Percentiles rank a stretch among this genome's conserved stretches.
Conservation (phyloP, 2,888 invertebrate species). For the Frankliniella fusca region DNA sequence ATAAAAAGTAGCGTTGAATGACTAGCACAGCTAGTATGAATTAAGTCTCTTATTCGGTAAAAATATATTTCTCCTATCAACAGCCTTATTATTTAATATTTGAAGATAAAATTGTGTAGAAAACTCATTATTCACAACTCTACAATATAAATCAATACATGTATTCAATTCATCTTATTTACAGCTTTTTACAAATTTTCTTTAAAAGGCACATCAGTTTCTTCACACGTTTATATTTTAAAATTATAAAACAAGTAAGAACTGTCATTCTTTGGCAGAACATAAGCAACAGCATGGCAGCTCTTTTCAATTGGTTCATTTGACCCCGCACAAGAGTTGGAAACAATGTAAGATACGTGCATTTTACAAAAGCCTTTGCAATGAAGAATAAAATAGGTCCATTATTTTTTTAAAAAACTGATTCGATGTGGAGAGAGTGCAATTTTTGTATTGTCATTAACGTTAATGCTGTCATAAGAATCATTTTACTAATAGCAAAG, state of each 20-base stretch:
- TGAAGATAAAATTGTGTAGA: constrained; percentile 21
- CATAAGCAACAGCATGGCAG: constrained; percentile 19
- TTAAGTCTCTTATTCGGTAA: constrained; percentile 22
- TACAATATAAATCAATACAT: constrained; percentile 9
- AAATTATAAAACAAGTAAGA: constrained; percentile 16
- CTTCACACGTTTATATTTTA: constrained; percentile 1
- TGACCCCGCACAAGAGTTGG: not conserved
- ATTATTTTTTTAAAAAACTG: no score
- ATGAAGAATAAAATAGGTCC: no score
- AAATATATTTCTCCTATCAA: constrained; percentile 18
- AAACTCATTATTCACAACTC: constrained; percentile 17
- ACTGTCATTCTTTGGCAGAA: constrained; percentile 26
- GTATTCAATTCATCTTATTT: constrained; percentile 9
- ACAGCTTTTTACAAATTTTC: not conserved
- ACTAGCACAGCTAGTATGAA: constrained; percentile 24
- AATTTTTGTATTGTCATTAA: not conserved
- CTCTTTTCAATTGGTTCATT: not conserved
- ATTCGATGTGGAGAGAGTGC: not conserved
- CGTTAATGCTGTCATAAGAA: not conserved
- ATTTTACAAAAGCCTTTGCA: no score
- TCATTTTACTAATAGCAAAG: no score
- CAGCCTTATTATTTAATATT: constrained; percentile 21
- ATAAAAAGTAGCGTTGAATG: constrained; percentile 11
- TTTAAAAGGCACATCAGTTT: constrained; percentile 25
- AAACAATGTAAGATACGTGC: not conserved